Base-by-base conservation (phyloP, 2,797 vertebrate genomes). In the Myotis pilosus region DNA sequence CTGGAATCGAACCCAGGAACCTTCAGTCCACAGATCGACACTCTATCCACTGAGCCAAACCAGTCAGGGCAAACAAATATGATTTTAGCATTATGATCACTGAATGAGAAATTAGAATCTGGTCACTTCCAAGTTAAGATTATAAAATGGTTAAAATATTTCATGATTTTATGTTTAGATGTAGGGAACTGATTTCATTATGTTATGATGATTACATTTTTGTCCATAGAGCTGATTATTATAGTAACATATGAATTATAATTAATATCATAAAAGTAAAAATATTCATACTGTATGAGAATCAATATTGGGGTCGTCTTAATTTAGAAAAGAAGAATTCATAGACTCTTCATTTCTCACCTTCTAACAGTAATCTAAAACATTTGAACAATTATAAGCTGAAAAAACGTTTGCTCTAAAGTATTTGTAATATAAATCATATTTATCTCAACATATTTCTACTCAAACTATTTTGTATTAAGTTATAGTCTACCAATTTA, bases 401-500 rank as follows among this genome's bases (percentile, higher is more conserved):
- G 47, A 36, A 94, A 38, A 96, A 92, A 84, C 22, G 0, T 76
- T 72, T 72, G 22, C 47, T 64, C 1, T 62, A 36, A 85, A 78
- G 66, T 75, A 74, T 87, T 92, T 78, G 10, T 87, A 60, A 64
- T 51, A 20, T 60, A 93, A 86, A 82, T 89, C 33, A 20, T n/a
- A 88, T 17, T 93, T 92, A 87, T 86, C 17, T 85, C n/a, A 87
- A 88, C 47, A 75, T 89, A 28, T 91, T 96, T 78, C 80, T 78
- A 71, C 10, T 78, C 55, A 90, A 66, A 72, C 19, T 36, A 44
- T 51, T 13, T n/a, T 57, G 2, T 6, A 83, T 75, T 79, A 89
- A 75, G 80, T 92, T 97, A 47, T 28, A 64, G 79, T 78, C 49
- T 82, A 72, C 11, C 44, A 81, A 55, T 28, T 89, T 68, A 92